Evolutionary conservation across 2,888 invertebrate species (phyloP).

Genomic region (Sycophila texana): DNA sequence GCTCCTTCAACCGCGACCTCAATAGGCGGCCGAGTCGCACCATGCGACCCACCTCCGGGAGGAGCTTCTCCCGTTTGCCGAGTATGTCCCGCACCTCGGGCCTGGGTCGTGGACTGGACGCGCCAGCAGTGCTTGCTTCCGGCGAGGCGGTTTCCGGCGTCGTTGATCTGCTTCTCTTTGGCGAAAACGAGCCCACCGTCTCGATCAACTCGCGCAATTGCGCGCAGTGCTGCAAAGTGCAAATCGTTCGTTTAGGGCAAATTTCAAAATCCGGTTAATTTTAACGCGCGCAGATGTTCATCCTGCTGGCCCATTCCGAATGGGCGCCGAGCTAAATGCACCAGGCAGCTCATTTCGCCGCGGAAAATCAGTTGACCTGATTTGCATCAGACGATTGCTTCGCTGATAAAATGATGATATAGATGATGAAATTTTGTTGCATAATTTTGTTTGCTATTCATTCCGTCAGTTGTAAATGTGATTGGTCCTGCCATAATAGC

Average conservation of each 20-base stretch:
- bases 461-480: too few species aligned
- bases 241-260: background rate
- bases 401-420: too few species aligned
- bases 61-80: conserved; percentile 79
- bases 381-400: background rate
- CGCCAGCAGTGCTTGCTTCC: background rate
- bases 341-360: too few species aligned
- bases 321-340: too few species aligned
- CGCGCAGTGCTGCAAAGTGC: conserved; percentile 77
- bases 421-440: background rate
- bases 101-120: background rate
- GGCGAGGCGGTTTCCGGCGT: conserved; percentile 24
- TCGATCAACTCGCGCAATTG: conserved; percentile 80
- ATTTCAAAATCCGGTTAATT: conserved; percentile 36
- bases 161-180: conserved; percentile 55
- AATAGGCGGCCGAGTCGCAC: conserved; percentile 83
- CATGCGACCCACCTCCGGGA: conserved; percentile 85
- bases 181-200: conserved; percentile 72
- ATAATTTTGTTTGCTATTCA: background rate
- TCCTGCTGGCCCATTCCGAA: background rate
- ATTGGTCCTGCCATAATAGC: too few species aligned
- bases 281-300: conserved; percentile 25
- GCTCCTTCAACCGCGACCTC: conserved; percentile 81
- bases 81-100: conserved; percentile 77
- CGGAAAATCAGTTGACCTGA: background rate